phyloP scores from a whole-genome alignment of 2,888 invertebrate genomes.

The Plusia festucae region DNA sequence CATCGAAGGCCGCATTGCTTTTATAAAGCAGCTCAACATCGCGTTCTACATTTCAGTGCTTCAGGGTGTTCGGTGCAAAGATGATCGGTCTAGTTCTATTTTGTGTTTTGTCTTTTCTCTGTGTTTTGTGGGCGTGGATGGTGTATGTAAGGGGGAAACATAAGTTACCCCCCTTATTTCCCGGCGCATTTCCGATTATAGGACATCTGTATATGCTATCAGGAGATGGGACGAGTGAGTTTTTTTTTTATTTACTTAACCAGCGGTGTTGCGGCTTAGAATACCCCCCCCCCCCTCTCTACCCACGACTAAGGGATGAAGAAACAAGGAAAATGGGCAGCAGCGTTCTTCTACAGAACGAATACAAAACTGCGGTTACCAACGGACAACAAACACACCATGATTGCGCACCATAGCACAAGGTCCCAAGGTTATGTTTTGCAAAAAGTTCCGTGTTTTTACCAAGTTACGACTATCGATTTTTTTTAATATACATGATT shows the following conservation, averaged over 20 bases:
- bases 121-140: constrained; percentile 34
- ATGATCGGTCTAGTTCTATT: constrained; percentile 40
- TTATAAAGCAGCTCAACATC: constrained; percentile 7
- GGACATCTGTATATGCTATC: constrained; percentile 41
- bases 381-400: too few relatives aligned
- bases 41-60: neutral
- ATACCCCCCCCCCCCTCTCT: too few relatives aligned
- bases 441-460: too few relatives aligned
- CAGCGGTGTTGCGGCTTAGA: too few relatives aligned
- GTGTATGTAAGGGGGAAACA: constrained; percentile 26
- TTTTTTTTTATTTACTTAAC: neutral
- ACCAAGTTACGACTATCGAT: too few relatives aligned
- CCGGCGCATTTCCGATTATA: constrained; percentile 46
- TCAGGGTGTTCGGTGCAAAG: neutral
- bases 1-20: constrained; percentile 24
- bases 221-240: constrained; percentile 54
- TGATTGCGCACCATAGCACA: too few relatives aligned
- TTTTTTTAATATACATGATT: too few relatives aligned
- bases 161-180: constrained; percentile 43
- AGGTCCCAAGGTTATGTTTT: too few relatives aligned
- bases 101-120: constrained; percentile 26
- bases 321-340: too few relatives aligned
- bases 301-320: too few relatives aligned
- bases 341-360: too few relatives aligned
- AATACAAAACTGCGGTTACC: too few relatives aligned